Percentiles rank a stretch among this genome's conserved stretches.
phyloP scores from a whole-genome alignment of 1,140 invertebrate species.

The Trypoxylus dichotomus region DNA sequence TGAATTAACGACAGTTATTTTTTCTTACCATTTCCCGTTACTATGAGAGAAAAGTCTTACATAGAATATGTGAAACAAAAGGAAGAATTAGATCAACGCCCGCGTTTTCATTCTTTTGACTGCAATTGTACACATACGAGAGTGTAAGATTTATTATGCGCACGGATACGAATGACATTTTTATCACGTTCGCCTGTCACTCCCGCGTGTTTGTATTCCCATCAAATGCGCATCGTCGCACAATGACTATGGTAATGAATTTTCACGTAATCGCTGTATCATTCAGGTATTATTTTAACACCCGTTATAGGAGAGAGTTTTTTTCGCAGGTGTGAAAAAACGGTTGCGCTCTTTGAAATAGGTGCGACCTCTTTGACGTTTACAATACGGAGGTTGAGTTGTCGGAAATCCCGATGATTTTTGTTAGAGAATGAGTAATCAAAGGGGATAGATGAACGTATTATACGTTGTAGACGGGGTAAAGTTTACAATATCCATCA shows the following conservation, averaged over 20 bases:
- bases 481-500: too few species aligned
- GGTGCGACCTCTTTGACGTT: neutral
- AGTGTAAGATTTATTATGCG: conserved; percentile 1
- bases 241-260: conserved; percentile 6
- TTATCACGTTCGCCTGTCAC: conserved; percentile 19
- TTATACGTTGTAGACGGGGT: neutral
- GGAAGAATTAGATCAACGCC: too few species aligned
- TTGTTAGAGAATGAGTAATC: neutral
- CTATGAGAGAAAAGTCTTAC: too few species aligned
- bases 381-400: neutral
- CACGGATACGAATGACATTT: neutral
- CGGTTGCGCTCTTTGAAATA: neutral
- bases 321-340: neutral
- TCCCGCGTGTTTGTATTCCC: neutral
- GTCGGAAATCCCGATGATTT: neutral
- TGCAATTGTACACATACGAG: neutral
- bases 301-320: neutral
- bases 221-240: neutral
- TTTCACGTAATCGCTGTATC: conserved; percentile 10
- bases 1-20: too few species aligned
- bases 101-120: too few species aligned
- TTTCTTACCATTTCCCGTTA: too few species aligned
- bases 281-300: conserved; percentile 21
- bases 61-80: too few species aligned
- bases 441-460: neutral